Evolutionary conservation across 2,797 vertebrate species (phyloP).

Genomic region (Anguilla anguilla): DNA sequence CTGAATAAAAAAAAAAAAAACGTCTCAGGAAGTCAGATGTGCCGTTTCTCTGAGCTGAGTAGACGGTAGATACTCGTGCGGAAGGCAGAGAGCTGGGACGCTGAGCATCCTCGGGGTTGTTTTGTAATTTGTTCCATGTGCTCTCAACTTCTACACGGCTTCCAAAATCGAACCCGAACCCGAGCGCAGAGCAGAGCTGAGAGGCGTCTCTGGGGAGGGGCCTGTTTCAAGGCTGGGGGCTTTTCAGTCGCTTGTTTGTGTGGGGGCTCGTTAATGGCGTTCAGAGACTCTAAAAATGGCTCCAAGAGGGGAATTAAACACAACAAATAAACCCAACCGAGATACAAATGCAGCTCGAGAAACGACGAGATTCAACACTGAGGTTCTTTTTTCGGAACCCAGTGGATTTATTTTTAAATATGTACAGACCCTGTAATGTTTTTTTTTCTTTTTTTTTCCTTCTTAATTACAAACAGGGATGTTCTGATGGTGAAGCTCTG

Average conservation of each 20-base stretch:
- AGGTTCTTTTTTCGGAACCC: background rate
- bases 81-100: constrained; percentile 46
- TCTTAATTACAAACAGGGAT: constrained; percentile 29
- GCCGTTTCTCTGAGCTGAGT: background rate
- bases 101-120: constrained; percentile 55
- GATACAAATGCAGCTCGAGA: background rate
- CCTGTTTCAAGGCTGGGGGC: constrained; percentile 33
- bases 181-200: constrained; percentile 52
- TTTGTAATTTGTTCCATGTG: constrained; percentile 63
- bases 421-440: background rate
- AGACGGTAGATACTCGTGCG: background rate
- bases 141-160: constrained; percentile 46
- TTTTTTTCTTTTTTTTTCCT: constrained; percentile 35
- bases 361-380: background rate
- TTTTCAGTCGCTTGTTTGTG: constrained; percentile 41
- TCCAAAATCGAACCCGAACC: constrained; percentile 56
- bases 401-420: constrained; percentile 27
- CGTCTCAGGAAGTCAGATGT: no score
- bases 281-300: constrained; percentile 25
- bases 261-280: constrained; percentile 19
- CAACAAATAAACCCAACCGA: constrained; percentile 24
- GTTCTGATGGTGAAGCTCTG: constrained; percentile 30
- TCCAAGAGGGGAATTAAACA: background rate
- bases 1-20: background rate
- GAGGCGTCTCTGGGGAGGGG: constrained; percentile 27